phyloP scores from a whole-genome alignment of 2,797 vertebrate genomes.

The Syndactyla subalaris region DNA sequence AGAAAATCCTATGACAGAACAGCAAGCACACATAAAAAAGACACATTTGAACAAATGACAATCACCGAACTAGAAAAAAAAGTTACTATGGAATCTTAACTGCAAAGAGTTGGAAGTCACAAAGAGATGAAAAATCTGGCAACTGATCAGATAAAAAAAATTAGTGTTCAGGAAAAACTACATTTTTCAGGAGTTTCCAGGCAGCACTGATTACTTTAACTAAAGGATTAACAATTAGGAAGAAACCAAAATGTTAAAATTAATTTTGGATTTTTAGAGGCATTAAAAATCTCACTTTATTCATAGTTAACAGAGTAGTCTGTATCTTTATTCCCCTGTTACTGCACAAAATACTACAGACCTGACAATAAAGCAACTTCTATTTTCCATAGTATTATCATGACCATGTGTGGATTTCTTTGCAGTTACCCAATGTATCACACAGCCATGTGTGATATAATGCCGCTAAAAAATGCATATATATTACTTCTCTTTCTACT shows the following conservation, averaged over 20 bases:
- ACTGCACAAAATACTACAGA: neutral
- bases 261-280: neutral
- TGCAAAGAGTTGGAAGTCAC: neutral
- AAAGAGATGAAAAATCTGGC: neutral
- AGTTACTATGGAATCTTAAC: neutral
- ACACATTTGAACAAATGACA: neutral
- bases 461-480: neutral
- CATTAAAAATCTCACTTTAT: neutral
- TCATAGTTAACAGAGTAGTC: neutral
- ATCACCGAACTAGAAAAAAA: neutral
- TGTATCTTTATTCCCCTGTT: neutral
- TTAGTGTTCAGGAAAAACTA: neutral
- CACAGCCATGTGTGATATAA: accelerated
- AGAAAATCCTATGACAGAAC: neutral
- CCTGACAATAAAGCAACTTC: neutral
- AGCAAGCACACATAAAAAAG: neutral
- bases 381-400: neutral
- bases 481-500: neutral
- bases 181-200: neutral
- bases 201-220: neutral
- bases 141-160: neutral
- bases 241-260: neutral
- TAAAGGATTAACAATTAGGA: neutral
- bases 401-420: neutral
- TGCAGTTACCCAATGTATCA: neutral